Conservation (phyloP, 1,140 invertebrate genomes). For the Onthophagus taurus region DNA sequence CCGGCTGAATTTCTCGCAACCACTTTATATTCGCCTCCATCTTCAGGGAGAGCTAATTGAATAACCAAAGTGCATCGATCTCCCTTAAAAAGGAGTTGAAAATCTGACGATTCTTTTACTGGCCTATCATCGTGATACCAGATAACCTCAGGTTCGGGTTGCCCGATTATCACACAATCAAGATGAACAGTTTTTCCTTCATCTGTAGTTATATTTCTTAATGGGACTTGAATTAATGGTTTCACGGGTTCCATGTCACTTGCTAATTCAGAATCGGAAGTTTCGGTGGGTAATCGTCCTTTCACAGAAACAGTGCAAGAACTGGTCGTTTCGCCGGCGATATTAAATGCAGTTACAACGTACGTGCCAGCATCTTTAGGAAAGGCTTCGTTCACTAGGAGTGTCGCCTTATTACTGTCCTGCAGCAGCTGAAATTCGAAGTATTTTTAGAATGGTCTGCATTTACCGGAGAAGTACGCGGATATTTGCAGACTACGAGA, state of each 20-base stretch:
- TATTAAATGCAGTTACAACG: slow-evolving; percentile 52
- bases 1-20: slow-evolving; percentile 73
- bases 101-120: slow-evolving; percentile 75
- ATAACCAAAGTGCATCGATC: slow-evolving; percentile 73
- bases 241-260: slow-evolving; percentile 61
- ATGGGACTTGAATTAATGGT: slow-evolving; percentile 60
- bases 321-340: slow-evolving; percentile 51
- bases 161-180: slow-evolving; percentile 73
- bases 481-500: no score
- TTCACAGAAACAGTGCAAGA: slow-evolving; percentile 61
- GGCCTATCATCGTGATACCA: slow-evolving; percentile 80
- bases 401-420: slow-evolving; percentile 49
- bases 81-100: slow-evolving; percentile 70
- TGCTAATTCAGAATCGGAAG: slow-evolving; percentile 61
- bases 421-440: slow-evolving; percentile 45
- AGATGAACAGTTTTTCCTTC: slow-evolving; percentile 63
- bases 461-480: no score
- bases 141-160: slow-evolving; percentile 79
- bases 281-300: slow-evolving; percentile 57
- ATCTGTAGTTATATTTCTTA: slow-evolving; percentile 57
- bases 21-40: slow-evolving; percentile 70
- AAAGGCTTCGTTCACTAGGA: slow-evolving; percentile 58
- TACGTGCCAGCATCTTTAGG: slow-evolving; percentile 64
- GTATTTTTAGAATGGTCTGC: slow-evolving; percentile 19
- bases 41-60: slow-evolving; percentile 61